Evolutionary conservation across 2,113 vertebrate species (phyloP), one percentile per base, ranked within the genome.

Genomic region (Pygoscelis antarcticus): DNA sequence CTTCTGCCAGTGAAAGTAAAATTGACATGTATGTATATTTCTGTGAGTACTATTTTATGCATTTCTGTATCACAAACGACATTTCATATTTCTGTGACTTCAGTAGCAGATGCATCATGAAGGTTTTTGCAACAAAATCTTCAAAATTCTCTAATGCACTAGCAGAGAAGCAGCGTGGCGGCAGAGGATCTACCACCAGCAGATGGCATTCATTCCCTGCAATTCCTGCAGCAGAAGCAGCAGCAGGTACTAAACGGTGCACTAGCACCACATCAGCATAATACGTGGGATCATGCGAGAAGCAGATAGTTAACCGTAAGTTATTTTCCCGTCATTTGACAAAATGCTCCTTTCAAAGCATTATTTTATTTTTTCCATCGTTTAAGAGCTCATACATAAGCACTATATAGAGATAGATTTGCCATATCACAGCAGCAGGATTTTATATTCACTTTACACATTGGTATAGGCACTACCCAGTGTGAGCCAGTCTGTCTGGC

Each of bases 181-280:
- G 58, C 9, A 4, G 36, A 61, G 20, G n/a, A 18, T 40, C 32
- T 36, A 15, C 46, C 54, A 89, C 98, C 98, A 98, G 98, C 98
- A 98, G 98, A 93, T 98, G 98, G 98, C 98, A 97, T 38, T 93
- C 86, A 69, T 58, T 95, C 65, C 93, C 97, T 93, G 83, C 47
- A 54, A 34, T 85, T 97, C 66, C 82, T 75, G 80, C 62, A 85
- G 77, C 46, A 25, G 51, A 34, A 55, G 54, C 55, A 60, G 34
- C 44, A 81, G 62, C 13, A 66, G 70, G 36, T 58, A 61, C 65
- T 5, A 23, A 83, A 61, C 10, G 11, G 8, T 25, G 72, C 34
- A 20, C 49, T 68, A 83, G 84, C 49, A 88, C 40, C 57, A 29
- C 32, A 75, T 64, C 40, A 80, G 62, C 36, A 26, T 23, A 52